Evolutionary conservation across 2,113 vertebrate species (phyloP).

Genomic region (Bombycilla garrulus): DNA sequence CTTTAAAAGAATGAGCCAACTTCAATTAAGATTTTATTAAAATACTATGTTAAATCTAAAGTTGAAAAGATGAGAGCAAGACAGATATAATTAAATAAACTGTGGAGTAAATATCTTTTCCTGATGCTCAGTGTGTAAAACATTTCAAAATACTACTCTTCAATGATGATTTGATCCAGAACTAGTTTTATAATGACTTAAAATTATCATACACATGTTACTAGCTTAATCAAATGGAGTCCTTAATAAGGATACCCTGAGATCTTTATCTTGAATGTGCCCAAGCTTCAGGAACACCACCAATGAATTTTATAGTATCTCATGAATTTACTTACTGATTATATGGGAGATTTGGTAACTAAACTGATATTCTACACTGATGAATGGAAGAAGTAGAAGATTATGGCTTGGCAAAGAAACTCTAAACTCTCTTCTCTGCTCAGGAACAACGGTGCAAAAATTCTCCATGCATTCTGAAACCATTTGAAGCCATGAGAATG

Average conservation of each 20-base stretch:
- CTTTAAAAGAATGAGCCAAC: neutral
- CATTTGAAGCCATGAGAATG: fast-evolving
- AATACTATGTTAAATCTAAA: neutral
- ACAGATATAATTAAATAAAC: neutral
- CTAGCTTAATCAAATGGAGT: neutral
- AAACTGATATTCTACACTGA: neutral
- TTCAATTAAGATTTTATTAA: neutral
- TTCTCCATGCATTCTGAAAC: neutral
- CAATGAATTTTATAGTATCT: neutral
- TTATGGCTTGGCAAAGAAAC: neutral
- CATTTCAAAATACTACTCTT: neutral
- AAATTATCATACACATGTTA: neutral
- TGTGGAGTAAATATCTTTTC: neutral
- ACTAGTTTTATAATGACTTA: neutral
- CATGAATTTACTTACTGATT: neutral
- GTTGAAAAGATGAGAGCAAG: neutral
- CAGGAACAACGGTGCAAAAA: neutral
- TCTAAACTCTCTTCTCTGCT: neutral
- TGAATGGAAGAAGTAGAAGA: neutral
- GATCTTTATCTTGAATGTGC: neutral
- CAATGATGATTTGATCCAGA: neutral
- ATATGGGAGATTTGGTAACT: neutral
- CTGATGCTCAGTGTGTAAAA: neutral
- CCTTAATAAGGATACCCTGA: neutral
- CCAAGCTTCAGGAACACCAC: neutral